Evolutionary conservation across 1,140 invertebrate genomes (phyloP).

Genomic region (Tetramorium alpestre): DNA sequence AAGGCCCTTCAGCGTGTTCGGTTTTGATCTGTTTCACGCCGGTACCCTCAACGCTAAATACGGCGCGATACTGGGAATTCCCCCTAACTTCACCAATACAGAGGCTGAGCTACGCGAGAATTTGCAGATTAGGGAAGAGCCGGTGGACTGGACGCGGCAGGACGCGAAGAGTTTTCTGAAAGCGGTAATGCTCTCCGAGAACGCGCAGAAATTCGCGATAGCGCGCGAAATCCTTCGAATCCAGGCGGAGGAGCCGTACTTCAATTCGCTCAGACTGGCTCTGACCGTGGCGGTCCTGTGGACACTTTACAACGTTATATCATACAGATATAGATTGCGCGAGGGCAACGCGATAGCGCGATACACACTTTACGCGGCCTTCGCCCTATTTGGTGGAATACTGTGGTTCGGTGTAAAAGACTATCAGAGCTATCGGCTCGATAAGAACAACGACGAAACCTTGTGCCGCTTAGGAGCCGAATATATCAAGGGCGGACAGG

Average conservation of each 20-base stretch:
- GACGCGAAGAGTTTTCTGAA: conserved; percentile 88
- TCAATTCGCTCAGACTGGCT: conserved; percentile 62
- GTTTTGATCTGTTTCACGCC: conserved; percentile 88
- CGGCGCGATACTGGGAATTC: conserved; percentile 89
- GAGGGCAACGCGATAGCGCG: conserved; percentile 81
- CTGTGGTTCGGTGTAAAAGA: conserved; percentile 89
- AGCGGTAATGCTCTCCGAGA: conserved; percentile 89
- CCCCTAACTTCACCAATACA: conserved; percentile 86
- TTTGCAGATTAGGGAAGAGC: conserved; percentile 86
- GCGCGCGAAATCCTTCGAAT: conserved; percentile 89
- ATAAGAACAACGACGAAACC: conserved; percentile 87
- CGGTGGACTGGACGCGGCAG: conserved; percentile 88
- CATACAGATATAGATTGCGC: conserved; percentile 85
- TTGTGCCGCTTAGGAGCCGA: conserved; percentile 87
- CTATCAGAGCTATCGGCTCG: conserved; percentile 87
- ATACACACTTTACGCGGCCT: conserved; percentile 55
- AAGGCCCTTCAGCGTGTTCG: conserved; percentile 88
- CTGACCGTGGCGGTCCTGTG: conserved; percentile 84
- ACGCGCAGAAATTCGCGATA: conserved; percentile 92
- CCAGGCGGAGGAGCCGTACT: conserved; percentile 86
- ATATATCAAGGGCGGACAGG: conserved; percentile 90
- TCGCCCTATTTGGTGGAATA: conserved; percentile 2
- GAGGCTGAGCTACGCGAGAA: conserved; percentile 84
- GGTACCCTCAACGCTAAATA: conserved; percentile 83
- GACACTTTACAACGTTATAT: conserved; percentile 84